phyloP scores from a whole-genome alignment of 2,797 vertebrate genomes.

The Eulemur coronatus region DNA sequence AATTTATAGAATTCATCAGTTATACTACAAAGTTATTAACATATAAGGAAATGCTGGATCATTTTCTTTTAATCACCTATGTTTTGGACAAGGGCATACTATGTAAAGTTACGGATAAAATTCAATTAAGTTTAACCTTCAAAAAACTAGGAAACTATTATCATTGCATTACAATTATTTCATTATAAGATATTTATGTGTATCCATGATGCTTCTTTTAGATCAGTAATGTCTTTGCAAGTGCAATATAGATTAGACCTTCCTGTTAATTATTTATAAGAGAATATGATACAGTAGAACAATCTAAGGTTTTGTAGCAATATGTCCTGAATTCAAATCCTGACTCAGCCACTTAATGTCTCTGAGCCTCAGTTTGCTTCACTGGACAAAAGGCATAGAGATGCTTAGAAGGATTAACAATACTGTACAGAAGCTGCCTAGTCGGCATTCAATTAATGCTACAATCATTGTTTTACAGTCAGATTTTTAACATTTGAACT shows the following conservation, averaged over 20 bases:
- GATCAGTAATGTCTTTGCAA: not conserved
- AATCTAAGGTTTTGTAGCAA: not conserved
- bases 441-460: not conserved
- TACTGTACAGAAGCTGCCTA: not conserved
- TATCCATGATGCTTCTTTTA: not conserved
- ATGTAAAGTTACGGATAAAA: not conserved
- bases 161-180: not conserved
- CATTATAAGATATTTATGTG: not conserved
- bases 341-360: not conserved
- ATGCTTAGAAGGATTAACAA: not conserved
- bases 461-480: not conserved
- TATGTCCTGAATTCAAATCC: not conserved
- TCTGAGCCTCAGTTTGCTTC: not conserved
- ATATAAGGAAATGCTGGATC: not conserved
- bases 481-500: not conserved
- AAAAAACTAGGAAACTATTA: not conserved
- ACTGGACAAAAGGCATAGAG: not conserved
- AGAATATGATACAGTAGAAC: not conserved
- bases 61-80: not conserved
- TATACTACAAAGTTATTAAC: constrained; percentile 1
- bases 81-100: not conserved
- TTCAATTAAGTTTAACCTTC: not conserved
- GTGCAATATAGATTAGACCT: not conserved
- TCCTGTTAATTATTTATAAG: not conserved
- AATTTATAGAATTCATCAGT: constrained; percentile 1